These are phyloP conservation scores for Philopedon plagiatum DNA, from an alignment of 2,888 invertebrate genomes.

Conservation along the genomic window DNA sequence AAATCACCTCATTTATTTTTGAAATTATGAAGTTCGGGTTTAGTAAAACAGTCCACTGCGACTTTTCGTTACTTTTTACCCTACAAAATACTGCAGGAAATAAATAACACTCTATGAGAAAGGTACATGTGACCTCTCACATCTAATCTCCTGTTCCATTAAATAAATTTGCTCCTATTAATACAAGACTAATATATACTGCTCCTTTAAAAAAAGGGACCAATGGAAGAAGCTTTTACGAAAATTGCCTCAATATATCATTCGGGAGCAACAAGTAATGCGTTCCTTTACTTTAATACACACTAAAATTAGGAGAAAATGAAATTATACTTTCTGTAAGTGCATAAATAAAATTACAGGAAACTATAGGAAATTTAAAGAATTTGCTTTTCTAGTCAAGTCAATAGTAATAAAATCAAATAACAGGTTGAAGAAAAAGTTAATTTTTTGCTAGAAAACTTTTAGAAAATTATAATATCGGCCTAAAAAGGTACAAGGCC, in stretches of 20 bases:
- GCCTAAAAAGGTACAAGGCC: neutral
- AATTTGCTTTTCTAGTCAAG: no score
- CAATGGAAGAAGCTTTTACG: neutral
- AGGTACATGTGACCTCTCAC: constrained; percentile 6
- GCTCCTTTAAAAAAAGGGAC: neutral
- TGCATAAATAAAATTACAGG: neutral
- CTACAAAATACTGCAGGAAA: neutral
- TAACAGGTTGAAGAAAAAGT: neutral
- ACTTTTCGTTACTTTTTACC: neutral
- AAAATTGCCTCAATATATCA: constrained; percentile 8
- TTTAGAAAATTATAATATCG: neutral
- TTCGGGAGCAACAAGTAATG: neutral
- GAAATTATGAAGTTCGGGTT: no score
- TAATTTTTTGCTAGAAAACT: neutral
- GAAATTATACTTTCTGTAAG: neutral
- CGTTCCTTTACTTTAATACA: neutral
- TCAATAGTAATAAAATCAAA: no score
- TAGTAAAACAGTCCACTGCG: no score
- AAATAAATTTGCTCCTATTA: constrained; percentile 1
- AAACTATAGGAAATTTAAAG: no score
- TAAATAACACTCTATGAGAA: neutral
- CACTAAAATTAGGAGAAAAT: neutral
- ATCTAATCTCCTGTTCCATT: constrained; percentile 7
- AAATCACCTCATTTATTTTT: no score
- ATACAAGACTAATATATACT: neutral